Evolutionary conservation across 2,113 vertebrate species (phyloP).

Genomic region (Erinaceus europaeus): DNA sequence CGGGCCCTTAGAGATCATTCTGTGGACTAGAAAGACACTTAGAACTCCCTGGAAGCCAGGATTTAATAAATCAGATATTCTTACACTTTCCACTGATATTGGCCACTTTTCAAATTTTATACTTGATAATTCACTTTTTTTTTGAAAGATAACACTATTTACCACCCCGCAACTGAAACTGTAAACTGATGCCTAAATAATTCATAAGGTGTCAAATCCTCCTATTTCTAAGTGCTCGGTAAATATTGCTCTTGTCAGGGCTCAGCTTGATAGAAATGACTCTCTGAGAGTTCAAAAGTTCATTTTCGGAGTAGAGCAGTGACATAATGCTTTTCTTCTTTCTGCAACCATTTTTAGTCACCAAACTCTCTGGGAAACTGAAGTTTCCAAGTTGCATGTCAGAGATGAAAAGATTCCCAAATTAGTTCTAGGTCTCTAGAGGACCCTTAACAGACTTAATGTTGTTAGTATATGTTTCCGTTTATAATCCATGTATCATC

Average conservation of each 20-base stretch:
- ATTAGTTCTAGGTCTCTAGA: background rate
- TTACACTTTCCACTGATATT: background rate
- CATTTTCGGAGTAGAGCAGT: background rate
- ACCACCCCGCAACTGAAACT: background rate
- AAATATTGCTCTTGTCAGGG: slow-evolving; percentile 27
- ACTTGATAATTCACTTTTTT: background rate
- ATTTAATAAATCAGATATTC: background rate
- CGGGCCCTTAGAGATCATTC: background rate
- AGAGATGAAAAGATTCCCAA: slow-evolving; percentile 48
- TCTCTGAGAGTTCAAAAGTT: background rate
- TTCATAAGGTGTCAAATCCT: slow-evolving; percentile 31
- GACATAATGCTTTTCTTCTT: background rate
- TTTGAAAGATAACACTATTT: background rate
- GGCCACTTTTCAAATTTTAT: background rate
- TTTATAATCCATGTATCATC: background rate
- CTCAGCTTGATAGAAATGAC: slow-evolving; percentile 2
- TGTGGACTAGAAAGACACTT: background rate
- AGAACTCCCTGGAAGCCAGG: background rate
- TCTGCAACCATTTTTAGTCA: slow-evolving; percentile 11
- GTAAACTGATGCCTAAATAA: background rate
- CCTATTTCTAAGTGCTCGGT: slow-evolving; percentile 37
- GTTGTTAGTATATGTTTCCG: background rate
- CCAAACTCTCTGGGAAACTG: slow-evolving; percentile 37
- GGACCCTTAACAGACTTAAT: background rate
- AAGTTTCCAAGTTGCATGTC: slow-evolving; percentile 46